Conservation (phyloP, 2,888 invertebrate genomes). For the Laothoe populi region DNA sequence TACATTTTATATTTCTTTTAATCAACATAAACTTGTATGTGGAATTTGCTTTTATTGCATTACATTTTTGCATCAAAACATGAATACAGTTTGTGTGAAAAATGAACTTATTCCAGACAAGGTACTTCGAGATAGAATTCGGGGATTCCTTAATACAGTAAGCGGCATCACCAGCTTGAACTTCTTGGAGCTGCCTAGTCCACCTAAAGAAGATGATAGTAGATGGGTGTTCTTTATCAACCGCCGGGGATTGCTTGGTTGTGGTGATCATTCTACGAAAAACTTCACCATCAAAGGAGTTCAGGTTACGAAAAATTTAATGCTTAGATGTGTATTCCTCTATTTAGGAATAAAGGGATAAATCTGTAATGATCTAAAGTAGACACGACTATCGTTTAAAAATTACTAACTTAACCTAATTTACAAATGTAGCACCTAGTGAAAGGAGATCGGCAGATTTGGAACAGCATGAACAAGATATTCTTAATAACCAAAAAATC, state of each 20-base stretch:
- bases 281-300: constrained; percentile 61
- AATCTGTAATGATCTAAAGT: no score
- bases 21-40: no score
- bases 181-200: constrained; percentile 59
- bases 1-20: no score
- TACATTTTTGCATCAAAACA: no score
- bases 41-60: no score
- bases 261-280: constrained; percentile 55
- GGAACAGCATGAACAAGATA: no score
- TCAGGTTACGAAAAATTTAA: constrained; percentile 51
- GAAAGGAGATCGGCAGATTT: no score
- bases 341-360: no score
- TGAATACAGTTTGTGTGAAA: neutral
- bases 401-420: no score
- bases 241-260: constrained; percentile 55
- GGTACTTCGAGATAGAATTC: constrained; percentile 63
- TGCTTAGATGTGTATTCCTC: neutral
- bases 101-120: constrained; percentile 52
- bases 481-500: no score
- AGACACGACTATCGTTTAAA: no score
- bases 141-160: constrained; percentile 52
- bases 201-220: constrained; percentile 50
- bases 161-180: constrained; percentile 51
- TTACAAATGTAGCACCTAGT: no score
- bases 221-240: constrained; percentile 71